Base-by-base conservation (phyloP, 2,888 invertebrate species). In the Pollenia griseotomentosa region DNA sequence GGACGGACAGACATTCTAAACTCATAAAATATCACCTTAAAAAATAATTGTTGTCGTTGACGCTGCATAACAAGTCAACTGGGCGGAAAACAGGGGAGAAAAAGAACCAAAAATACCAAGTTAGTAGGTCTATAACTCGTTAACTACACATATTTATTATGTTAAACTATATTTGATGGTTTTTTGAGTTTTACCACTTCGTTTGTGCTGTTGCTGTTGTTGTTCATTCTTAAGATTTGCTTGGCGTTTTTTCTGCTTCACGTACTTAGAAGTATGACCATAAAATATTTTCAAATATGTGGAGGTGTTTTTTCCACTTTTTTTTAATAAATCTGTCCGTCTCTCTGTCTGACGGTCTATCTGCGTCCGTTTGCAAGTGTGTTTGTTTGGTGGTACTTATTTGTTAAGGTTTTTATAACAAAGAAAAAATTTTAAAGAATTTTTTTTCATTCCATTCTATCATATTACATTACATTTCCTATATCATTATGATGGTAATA, bases 401-500 rank as follows among this genome's bases (percentile, higher is more conserved):
- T 66, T 61, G 16, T 55, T 78, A 40, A 23, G 14, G 6, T 0
- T 71, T 33, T 63, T 57, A 19, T 70, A 83, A 78, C 55, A 78
- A 71, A 77, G 53, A 42, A 53, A 5, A 19, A 63, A 42, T 23
- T 19, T 19, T 75, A 44, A 68, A 55, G 51, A 55, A 70, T 65
- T 73, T 40, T n/a, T 10, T 16, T 78, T 51, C 48, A 59, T 71
- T 65, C 53, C 53, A 66, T 74, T 74, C 74, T 68, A 80, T 75
- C 63, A 68, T 66, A 71, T 77, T 77, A 42, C 42, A 40, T 80
- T 80, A 55, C 79, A 80, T 85, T 85, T 85, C 84, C 79, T 75
- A 79, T 51, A 87, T 84, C 87, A 81, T 84, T 74, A 87, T 75
- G 87, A 79, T 84, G 81, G 87, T 75, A 87, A 87, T 87, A 87